Conservation (phyloP, 2,888 invertebrate species). For the Strigamia transsilvanica region DNA sequence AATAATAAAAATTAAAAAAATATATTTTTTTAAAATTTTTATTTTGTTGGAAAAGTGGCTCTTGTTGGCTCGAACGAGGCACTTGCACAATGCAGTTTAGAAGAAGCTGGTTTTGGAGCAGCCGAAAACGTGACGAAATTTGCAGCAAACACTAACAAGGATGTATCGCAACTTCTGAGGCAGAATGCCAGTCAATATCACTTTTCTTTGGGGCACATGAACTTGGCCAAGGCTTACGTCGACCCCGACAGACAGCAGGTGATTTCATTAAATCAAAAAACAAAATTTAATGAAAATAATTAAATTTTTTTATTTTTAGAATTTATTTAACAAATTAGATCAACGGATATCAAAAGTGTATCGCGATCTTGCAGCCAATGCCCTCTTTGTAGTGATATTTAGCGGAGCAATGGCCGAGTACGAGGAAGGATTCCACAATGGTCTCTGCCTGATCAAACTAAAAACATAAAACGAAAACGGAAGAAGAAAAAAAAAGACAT, state of each 20-base stretch:
- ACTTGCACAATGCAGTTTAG: slow-evolving; percentile 44
- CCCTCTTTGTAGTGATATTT: slow-evolving; percentile 46
- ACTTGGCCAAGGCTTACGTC: slow-evolving; percentile 1
- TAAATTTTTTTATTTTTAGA: background rate
- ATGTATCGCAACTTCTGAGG: slow-evolving; percentile 29
- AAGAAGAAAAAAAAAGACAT: background rate
- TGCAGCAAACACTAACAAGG: slow-evolving; percentile 13
- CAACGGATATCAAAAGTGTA: slow-evolving; percentile 36
- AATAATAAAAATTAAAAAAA: slow-evolving; percentile 22
- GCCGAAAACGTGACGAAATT: slow-evolving; percentile 18
- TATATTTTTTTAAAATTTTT: no score
- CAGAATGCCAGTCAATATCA: slow-evolving; percentile 9
- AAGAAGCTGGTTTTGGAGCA: slow-evolving; percentile 26
- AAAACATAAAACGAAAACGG: slow-evolving; percentile 10
- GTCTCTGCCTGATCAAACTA: slow-evolving; percentile 36
- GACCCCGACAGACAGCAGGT: slow-evolving; percentile 23
- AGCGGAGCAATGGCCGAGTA: slow-evolving; percentile 27
- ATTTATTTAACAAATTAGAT: slow-evolving; percentile 42
- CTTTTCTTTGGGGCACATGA: slow-evolving; percentile 39
- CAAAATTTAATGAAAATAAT: no score
- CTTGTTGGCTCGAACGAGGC: slow-evolving; percentile 34
- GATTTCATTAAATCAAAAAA: no score
- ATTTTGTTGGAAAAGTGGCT: background rate
- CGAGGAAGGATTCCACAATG: slow-evolving; percentile 23
- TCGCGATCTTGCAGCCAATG: slow-evolving; percentile 22